Evolutionary conservation across 2,888 invertebrate genomes (phyloP).

Genomic region (Leucozona laternaria): DNA sequence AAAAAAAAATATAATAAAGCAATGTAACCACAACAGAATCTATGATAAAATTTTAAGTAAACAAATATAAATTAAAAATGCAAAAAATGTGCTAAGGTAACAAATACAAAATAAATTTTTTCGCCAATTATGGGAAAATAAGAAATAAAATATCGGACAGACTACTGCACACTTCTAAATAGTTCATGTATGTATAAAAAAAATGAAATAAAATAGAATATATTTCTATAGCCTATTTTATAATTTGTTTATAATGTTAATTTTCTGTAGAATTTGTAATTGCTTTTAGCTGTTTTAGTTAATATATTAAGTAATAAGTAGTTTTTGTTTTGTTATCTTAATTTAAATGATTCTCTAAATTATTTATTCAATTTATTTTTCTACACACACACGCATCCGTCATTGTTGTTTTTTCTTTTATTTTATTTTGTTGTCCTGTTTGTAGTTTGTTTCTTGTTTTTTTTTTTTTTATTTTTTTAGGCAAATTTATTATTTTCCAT

Average conservation of each 20-base stretch:
- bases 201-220: constrained; percentile 47
- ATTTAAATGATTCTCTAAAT: constrained; percentile 64
- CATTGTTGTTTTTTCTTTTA: constrained; percentile 32
- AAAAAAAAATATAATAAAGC: constrained; percentile 40
- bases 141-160: constrained; percentile 35
- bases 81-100: constrained; percentile 53
- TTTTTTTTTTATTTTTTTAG: constrained; percentile 2
- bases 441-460: constrained; percentile 5
- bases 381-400: constrained; percentile 62
- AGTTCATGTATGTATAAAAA: constrained; percentile 33
- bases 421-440: constrained; percentile 23
- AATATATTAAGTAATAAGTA: constrained; percentile 63
- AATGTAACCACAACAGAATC: constrained; percentile 42
- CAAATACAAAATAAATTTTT: constrained; percentile 40
- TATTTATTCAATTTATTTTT: constrained; percentile 48
- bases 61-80: constrained; percentile 58
- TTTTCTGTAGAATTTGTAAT: constrained; percentile 54
- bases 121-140: constrained; percentile 35
- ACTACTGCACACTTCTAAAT: constrained; percentile 43
- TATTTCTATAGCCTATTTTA: constrained; percentile 50
- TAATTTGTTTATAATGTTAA: constrained; percentile 53
- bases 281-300: constrained; percentile 47
- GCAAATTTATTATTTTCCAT: constrained; percentile 38
- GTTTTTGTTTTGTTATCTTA: constrained; percentile 43
- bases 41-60: constrained; percentile 34